phyloP scores from a whole-genome alignment of 92 coral and sea anemone genomes.

The Bergia sp. region DNA sequence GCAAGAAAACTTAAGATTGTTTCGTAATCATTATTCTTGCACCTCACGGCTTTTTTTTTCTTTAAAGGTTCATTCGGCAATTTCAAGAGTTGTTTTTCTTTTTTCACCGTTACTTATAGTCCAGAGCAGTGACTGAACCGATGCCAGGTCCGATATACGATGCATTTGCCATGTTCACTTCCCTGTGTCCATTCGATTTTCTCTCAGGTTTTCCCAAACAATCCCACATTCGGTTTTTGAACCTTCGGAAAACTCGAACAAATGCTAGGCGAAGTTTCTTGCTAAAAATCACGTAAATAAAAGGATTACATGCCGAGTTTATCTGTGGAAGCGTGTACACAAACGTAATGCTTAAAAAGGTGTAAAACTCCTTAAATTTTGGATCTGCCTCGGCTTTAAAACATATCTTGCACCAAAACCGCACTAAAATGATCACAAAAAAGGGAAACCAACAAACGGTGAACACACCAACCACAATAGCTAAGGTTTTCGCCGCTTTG shows the following conservation, averaged over 20 bases:
- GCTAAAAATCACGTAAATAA: conserved; percentile 90
- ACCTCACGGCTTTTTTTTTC: no score
- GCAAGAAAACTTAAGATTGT: neutral
- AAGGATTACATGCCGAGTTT: conserved; percentile 91
- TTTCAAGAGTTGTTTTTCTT: neutral
- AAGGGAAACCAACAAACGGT: conserved; percentile 82
- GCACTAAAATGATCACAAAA: conserved; percentile 63
- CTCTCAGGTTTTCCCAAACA: conserved; percentile 28
- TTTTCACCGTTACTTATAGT: neutral
- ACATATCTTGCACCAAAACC: conserved; percentile 70
- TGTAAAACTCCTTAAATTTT: conserved; percentile 55
- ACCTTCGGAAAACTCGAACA: conserved; percentile 61
- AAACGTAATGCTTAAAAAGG: conserved; percentile 76
- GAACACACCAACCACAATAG: conserved; percentile 85
- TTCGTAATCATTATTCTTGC: neutral
- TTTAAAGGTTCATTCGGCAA: neutral
- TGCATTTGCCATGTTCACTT: conserved; percentile 5
- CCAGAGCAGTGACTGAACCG: conserved; percentile 35
- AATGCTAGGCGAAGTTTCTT: conserved; percentile 77
- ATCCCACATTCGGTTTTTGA: conserved; percentile 33
- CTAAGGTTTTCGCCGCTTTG: conserved; percentile 84
- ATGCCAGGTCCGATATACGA: conserved; percentile 25
- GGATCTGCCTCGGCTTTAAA: conserved; percentile 49
- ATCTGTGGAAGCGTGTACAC: conserved; percentile 90
- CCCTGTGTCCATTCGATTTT: conserved; percentile 26